Conservation (phyloP, 2,797 vertebrate species). For the Cuculus canorus region DNA sequence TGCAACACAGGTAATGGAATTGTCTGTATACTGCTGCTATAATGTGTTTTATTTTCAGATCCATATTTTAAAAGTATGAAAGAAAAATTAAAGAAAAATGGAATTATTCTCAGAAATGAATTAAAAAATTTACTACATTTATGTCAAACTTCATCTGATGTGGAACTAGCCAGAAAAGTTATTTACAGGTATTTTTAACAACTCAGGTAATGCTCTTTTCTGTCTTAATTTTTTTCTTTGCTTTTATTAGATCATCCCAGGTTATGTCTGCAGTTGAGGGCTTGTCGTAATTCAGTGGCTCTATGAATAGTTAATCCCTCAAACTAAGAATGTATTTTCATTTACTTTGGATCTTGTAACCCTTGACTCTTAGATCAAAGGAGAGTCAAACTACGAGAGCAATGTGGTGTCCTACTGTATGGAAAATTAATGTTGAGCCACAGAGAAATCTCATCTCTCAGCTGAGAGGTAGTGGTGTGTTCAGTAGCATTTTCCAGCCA, state of each 20-base stretch:
- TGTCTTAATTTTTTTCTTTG: neutral
- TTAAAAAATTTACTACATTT: conserved; percentile 87
- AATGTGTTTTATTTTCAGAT: conserved; percentile 75
- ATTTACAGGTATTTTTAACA: conserved; percentile 84
- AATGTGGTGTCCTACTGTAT: neutral
- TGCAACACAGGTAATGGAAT: neutral
- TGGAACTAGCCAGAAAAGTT: conserved; percentile 82
- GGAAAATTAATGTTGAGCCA: neutral
- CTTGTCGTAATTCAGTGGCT: neutral
- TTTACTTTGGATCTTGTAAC: neutral
- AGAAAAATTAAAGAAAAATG: conserved; percentile 83
- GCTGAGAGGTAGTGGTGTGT: neutral
- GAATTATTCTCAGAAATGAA: conserved; percentile 83
- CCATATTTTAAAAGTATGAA: conserved; percentile 80
- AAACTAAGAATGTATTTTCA: neutral
- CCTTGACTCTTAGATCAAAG: neutral
- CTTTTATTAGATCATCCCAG: neutral
- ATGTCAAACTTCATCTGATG: conserved; percentile 85
- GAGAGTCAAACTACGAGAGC: neutral
- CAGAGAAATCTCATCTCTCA: neutral
- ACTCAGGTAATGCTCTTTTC: neutral
- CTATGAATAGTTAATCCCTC: neutral
- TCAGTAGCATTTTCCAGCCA: neutral
- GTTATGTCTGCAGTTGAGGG: neutral
- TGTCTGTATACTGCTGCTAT: neutral